These are phyloP conservation scores for Caranx melampygus DNA, from an alignment of 2,113 vertebrate species.

Conservation along the genomic window DNA sequence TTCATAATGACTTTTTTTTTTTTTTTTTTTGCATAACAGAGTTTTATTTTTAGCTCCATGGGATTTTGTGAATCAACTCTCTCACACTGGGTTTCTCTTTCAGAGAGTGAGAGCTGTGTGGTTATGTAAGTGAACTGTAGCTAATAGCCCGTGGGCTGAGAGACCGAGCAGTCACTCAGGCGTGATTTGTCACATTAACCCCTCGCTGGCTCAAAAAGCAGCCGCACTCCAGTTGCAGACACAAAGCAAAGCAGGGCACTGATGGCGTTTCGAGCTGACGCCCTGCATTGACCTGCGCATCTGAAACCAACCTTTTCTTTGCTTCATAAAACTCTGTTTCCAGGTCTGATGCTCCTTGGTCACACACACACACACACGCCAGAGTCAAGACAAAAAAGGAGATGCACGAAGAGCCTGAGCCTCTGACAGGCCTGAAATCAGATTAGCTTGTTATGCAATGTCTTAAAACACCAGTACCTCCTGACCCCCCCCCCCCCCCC, in stretches of 20 bases:
- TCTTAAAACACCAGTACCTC: conserved; percentile 49
- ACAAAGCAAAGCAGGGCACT: not conserved
- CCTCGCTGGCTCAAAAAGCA: conserved; percentile 37
- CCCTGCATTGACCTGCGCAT: not conserved
- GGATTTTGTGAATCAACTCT: conserved; percentile 61
- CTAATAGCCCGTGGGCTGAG: conserved; percentile 52
- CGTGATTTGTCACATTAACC: conserved; percentile 64
- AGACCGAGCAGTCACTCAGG: conserved; percentile 57
- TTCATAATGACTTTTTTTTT: conserved; percentile 4
- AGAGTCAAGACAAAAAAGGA: conserved; percentile 34
- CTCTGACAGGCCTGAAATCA: conserved; percentile 60
- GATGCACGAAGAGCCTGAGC: conserved; percentile 48
- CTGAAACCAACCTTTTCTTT: not conserved
- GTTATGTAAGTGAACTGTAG: conserved; percentile 68
- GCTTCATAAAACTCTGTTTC: not conserved
- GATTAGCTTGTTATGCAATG: conserved; percentile 72
- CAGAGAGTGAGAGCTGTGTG: conserved; percentile 20
- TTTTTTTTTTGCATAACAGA: not conserved
- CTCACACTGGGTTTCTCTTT: conserved; percentile 41
- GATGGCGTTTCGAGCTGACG: not conserved
- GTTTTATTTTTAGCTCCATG: conserved; percentile 53
- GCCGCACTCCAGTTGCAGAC: conserved; percentile 15
- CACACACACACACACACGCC: conserved; percentile 27
- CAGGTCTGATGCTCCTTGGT: not conserved
- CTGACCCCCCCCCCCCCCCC: conserved; percentile 35